Evolutionary conservation across 1,140 invertebrate genomes (phyloP), one percentile per base, ranked within the genome.

Genomic region (Dendroctonus ponderosae): DNA sequence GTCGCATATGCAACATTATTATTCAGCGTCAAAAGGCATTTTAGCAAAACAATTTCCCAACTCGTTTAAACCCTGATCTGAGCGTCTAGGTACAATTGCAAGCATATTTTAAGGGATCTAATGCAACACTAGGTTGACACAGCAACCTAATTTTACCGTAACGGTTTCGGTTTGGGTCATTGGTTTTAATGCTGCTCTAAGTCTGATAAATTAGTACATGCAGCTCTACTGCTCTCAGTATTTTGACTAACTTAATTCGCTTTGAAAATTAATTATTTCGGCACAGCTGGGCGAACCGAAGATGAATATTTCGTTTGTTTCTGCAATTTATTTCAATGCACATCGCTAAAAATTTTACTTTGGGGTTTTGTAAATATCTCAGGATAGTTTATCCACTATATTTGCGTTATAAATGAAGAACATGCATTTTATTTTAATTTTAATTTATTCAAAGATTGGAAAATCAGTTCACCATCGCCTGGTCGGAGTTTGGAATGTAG

Each of bases 141-240:
- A 41, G 41, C 39, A 40, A 40, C 53, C 53, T 56, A 41, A 41
- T 56, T 56, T 9, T 9, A 41, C 53, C 39, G 53, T 56, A 11
- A 26, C 26, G 8, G 9, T 38, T 56, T 56, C 39, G 53, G 53
- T 41, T 56, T 41, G 53, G 53, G 53, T 56, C 53, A 56, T 56
- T 56, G 53, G 53, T 38, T 56, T 56, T 56, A 56, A 56, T 56
- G 53, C 26, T 41, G 53, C 8, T 41, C 41, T 56, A 56, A 56
- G 53, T 56, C 39, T 56, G 53, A 56, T 56, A 56, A 56, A 56
- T 56, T 56, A 39, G 53, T 26, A 37, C 5, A 26, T 9, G 15
- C 50, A 12, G 12, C 8, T 52, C 14, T 26, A 11, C 12, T 9
- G 44, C 44, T 46, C 9, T 9, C 9, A 46, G 9, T 9, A 11